Evolutionary conservation across 2,113 vertebrate species (phyloP).

Genomic region (Callopanchax toddi): DNA sequence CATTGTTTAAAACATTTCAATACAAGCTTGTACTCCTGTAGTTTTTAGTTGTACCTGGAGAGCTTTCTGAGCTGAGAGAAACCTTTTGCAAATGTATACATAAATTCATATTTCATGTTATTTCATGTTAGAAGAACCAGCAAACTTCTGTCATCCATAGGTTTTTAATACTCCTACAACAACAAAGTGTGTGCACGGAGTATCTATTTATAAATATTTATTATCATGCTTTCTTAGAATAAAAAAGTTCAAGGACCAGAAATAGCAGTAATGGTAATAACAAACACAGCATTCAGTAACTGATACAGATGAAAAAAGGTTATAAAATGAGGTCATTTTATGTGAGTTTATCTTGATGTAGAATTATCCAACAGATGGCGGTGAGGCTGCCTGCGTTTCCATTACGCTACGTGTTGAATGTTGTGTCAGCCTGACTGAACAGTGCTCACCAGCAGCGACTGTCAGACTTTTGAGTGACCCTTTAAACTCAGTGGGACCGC

Average conservation of each 20-base stretch:
- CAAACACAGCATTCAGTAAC: not conserved
- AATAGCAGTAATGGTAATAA: not conserved
- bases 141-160: not conserved
- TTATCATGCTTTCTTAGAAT: not conserved
- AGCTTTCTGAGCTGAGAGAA: too few species aligned
- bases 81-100: not conserved
- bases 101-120: not conserved
- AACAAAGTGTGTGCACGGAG: not conserved
- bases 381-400: slow-evolving; percentile 2
- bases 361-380: slow-evolving; percentile 43
- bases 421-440: slow-evolving; percentile 26
- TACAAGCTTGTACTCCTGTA: too few species aligned
- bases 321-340: not conserved
- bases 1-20: too few species aligned
- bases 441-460: slow-evolving; percentile 12
- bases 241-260: too few species aligned
- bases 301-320: not conserved
- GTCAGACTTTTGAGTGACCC: slow-evolving; percentile 28
- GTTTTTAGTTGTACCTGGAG: too few species aligned
- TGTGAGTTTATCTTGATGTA: not conserved
- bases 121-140: not conserved
- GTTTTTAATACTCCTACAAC: not conserved
- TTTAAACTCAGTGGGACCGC: slow-evolving; percentile 61
- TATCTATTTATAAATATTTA: not conserved
- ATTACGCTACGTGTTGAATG: not conserved